Evolutionary conservation across 1,140 invertebrate species (phyloP), one percentile per base, ranked within the genome.

Genomic region (Ptiloglossa arizonensis): DNA sequence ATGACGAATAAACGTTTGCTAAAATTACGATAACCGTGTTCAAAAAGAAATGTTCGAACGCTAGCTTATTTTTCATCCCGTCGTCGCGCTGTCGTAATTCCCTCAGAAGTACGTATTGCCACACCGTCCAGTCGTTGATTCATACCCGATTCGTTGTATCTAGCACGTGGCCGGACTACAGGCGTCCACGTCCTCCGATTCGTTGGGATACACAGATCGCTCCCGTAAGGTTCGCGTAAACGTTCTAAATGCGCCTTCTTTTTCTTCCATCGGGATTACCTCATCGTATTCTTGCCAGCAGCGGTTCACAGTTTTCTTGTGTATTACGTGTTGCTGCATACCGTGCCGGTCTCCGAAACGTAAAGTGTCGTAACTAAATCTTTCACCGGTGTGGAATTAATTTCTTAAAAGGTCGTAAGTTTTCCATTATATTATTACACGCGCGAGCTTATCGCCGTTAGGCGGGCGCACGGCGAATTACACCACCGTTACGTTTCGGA

Each of bases 311-410:
- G 70, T 83, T 83, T 83, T 76, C 72, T 71, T 41, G 67, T 29
- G 27, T 13, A 73, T 69, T 63, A 82, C 57, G 27, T 52, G 67
- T 17, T 27, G 13, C 38, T 69, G 50, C 52, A 80, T 83, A 80
- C 77, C 54, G 24, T 41, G n/a, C 13, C 63, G 41, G 41, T 54
- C 46, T 56, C 27, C 41, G 32, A n/a, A 82, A 82, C 67, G 59
- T 52, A 64, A 83, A 67, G 46, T 83, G 48, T 84, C 66, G 82
- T 75, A 84, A 84, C 32, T 68, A 66, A 79, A 54, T 84, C 77
- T 68, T 72, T 83, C 52, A 69, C 29, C 41, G 9, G 24, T 24
- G n/a, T 29, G 62, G 70, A 83, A 83, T 83, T 82, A 82, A 66
- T 66, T 83, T 52, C 56, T 67, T 24, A 52, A 68, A 24, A 32